phyloP scores from a whole-genome alignment of 2,113 vertebrate species.

The Brachyhypopomus gauderio region DNA sequence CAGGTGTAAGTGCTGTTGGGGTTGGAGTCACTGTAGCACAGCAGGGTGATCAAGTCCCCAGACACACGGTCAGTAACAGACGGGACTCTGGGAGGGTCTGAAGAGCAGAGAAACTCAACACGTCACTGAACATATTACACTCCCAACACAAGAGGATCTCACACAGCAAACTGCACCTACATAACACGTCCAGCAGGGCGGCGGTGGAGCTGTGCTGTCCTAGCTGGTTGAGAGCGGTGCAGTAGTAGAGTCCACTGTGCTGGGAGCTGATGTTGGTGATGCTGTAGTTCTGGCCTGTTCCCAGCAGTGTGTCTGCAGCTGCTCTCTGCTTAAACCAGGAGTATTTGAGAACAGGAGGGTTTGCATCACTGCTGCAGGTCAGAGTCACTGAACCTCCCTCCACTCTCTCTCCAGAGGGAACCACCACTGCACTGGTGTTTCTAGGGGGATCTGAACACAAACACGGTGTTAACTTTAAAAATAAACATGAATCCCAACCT shows the following conservation, averaged over 20 bases:
- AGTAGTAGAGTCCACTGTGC: constrained; percentile 45
- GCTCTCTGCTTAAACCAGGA: constrained; percentile 31
- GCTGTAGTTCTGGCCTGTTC: constrained; percentile 21
- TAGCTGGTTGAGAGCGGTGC: constrained; percentile 27
- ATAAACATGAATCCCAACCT: background rate
- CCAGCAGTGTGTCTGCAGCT: constrained; percentile 26
- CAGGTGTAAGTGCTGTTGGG: constrained; percentile 33
- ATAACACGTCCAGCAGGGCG: constrained; percentile 17
- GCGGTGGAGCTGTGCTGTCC: constrained; percentile 16
- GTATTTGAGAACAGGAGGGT: constrained; percentile 34
- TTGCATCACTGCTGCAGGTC: constrained; percentile 43
- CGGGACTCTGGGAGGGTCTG: constrained; percentile 15
- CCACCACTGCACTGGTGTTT: constrained; percentile 8
- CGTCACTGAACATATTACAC: background rate
- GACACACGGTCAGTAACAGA: background rate
- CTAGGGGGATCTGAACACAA: constrained; percentile 6
- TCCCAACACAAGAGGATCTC: background rate
- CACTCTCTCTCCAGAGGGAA: constrained; percentile 21
- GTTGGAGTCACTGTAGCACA: constrained; percentile 20
- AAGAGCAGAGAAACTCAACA: background rate
- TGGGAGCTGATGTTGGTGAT: constrained; percentile 27
- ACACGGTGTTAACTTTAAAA: too few species aligned
- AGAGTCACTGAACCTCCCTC: constrained; percentile 39
- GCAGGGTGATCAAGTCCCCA: constrained; percentile 8
- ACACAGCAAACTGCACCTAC: constrained; percentile 6